Percentiles rank a stretch among this genome's conserved stretches.
These are phyloP conservation scores for Plodia interpunctella DNA, from an alignment of 1,140 invertebrate species.

Conservation along the genomic window DNA sequence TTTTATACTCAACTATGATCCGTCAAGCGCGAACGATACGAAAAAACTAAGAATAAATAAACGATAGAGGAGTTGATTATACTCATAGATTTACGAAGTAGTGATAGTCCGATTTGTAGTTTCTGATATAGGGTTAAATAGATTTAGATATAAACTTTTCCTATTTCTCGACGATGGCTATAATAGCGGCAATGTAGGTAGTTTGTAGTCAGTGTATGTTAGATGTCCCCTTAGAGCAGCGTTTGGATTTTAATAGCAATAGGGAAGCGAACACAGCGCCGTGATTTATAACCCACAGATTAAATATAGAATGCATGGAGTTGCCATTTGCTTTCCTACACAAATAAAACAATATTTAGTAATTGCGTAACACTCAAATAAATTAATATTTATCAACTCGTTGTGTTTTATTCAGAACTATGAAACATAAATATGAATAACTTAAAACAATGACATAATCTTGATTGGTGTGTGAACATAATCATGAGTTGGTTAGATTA, in stretches of 20 bases:
- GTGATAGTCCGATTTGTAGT: constrained; percentile 21
- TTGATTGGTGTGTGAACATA: too few relatives aligned
- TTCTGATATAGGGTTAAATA: constrained; percentile 16
- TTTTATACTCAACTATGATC: constrained; percentile 26
- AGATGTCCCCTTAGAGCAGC: constrained; percentile 47
- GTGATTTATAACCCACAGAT: constrained; percentile 13
- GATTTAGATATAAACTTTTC: constrained; percentile 32
- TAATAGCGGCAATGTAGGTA: constrained; percentile 28
- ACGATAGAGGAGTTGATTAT: neutral
- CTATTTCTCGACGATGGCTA: constrained; percentile 28
- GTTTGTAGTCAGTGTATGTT: constrained; percentile 35
- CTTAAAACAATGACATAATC: too few relatives aligned
- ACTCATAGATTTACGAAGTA: neutral
- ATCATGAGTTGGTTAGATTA: too few relatives aligned
- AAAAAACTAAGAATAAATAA: constrained; percentile 17
- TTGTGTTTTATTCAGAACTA: too few relatives aligned
- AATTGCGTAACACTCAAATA: too few relatives aligned
- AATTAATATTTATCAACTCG: too few relatives aligned
- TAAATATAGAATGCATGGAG: neutral
- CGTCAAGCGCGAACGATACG: constrained; percentile 17
- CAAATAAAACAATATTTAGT: too few relatives aligned
- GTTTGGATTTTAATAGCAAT: constrained; percentile 56
- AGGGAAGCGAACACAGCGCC: constrained; percentile 47
- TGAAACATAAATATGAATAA: too few relatives aligned
- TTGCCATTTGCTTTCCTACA: too few relatives aligned